phyloP scores from a whole-genome alignment of 2,113 vertebrate species.

The Lucifuga dentata region DNA sequence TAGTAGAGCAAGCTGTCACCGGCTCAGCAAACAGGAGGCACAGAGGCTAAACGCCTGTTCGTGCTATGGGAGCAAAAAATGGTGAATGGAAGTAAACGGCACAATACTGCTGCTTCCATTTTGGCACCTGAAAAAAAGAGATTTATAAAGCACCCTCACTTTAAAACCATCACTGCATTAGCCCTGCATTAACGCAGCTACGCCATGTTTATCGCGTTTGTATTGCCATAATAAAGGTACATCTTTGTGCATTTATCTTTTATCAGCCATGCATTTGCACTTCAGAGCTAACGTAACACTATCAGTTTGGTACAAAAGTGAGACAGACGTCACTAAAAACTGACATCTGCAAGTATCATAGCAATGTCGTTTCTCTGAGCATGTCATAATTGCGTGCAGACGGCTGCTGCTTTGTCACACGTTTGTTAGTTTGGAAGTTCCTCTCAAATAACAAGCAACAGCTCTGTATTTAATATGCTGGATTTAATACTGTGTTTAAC shows the following conservation, averaged over 20 bases:
- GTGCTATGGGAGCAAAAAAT: conserved; percentile 51
- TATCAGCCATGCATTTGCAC: background rate
- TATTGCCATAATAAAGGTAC: background rate
- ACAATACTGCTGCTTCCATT: conserved; percentile 24
- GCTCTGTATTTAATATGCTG: conserved; percentile 9
- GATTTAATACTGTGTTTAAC: conserved; percentile 18
- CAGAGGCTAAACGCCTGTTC: conserved; percentile 66
- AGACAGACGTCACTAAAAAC: too few relatives aligned
- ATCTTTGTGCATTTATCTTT: background rate
- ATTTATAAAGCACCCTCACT: conserved; percentile 11
- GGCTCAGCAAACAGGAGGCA: conserved; percentile 65
- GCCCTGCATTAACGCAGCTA: background rate
- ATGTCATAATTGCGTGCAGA: conserved; percentile 2
- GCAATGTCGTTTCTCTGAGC: background rate
- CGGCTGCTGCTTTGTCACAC: conserved; percentile 1
- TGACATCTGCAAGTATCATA: background rate
- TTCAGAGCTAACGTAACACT: too few relatives aligned
- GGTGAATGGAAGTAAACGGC: conserved; percentile 18
- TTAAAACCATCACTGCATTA: conserved; percentile 1
- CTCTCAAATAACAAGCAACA: conserved; percentile 17
- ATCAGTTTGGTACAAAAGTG: background rate
- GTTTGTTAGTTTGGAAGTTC: conserved; percentile 5
- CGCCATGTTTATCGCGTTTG: background rate
- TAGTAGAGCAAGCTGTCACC: conserved; percentile 55
- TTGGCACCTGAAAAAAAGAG: background rate